Base-by-base conservation (phyloP, 2,888 invertebrate genomes). In the Schrankia costaestrigalis region DNA sequence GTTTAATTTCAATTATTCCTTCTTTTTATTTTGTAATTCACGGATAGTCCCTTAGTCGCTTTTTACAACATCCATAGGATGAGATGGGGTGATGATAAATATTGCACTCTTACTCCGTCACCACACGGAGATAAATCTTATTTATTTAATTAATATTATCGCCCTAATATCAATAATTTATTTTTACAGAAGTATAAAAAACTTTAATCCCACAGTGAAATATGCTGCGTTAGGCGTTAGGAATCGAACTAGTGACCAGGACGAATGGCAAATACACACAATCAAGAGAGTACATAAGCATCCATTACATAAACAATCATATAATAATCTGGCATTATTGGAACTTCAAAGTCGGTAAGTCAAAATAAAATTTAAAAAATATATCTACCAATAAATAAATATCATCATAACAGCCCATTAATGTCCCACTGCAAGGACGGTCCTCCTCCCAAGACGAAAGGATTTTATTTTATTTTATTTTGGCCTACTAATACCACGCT, bases 181-280 rank as follows among this genome's bases (percentile, higher is more conserved):
- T n/a, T 23, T 11, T 11, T 23, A 10, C 23, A 23, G 23, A 11
- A 11, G 11, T 11, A 11, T 12, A 23, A 12, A 12, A 2, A n/a
- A n/a, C n/a, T n/a, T n/a, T n/a, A 11, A 11, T 6, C 6, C 15
- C 4, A 23, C 1, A 0, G 2, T 34, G 6, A 49, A 29, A 1
- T 50, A 38, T 11, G 34, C 47, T 1, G 46, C 47, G 0, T 1
- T 51, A 1, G 44, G 30, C 1, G 34, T 41, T 2, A n/a, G 19
- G 19, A 44, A 38, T 7, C 18, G 15, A 0, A 22, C 11, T 6
- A 7, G 8, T 11, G 35, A 35, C 11, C 29, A 11, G n/a, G 10
- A 11, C 3, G 3, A 13, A 7, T 35, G 35, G 35, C 25, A 35
- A 25, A 7, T 35, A 13, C 24, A 13, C 10, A 15, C 7, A 1